phyloP scores from a whole-genome alignment of 2,113 vertebrate species.

The Felis catus region F.catus_Fca126_mat1.0 CM031421.1:68335001-68335500 shows the following conservation, averaged over 20 bases:
- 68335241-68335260: background rate
- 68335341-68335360: background rate
- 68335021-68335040: conserved; percentile 5
- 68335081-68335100: background rate
- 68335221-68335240: background rate
- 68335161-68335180: background rate
- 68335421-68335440: background rate
- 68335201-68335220: background rate
- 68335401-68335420: background rate
- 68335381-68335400: background rate
- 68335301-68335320: background rate
- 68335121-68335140: background rate
- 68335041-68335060: background rate
- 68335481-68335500: background rate
- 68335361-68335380: conserved; percentile 8
- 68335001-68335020: background rate
- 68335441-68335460: conserved; percentile 2
- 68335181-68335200: background rate
- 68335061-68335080: background rate
- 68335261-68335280: background rate
- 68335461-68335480: background rate
- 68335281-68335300: background rate
- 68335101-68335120: background rate
- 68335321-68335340: background rate
- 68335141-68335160: background rate